Base-by-base conservation (phyloP, 1,140 invertebrate genomes). In the Drosophila busckii region DNA sequence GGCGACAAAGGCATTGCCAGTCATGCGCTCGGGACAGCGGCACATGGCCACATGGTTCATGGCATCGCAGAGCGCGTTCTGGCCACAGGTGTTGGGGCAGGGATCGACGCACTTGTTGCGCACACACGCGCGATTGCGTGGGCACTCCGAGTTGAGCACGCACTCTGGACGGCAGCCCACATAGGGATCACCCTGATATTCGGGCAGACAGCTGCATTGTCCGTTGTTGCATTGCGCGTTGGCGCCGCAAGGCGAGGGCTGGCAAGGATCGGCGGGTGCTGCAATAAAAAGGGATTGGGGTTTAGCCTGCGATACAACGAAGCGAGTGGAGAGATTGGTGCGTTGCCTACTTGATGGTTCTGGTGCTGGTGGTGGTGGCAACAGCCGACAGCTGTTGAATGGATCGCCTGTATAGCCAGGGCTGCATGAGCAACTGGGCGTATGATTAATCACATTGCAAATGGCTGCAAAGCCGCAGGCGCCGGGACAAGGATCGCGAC, bases 71-170 rank as follows among this genome's bases (percentile, higher is more conserved):
- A 92, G 89, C 0, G 94, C 93, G 86, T 93, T 94, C 22, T 91
- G 84, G 1, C 94, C 94, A 86, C 95, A 96, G 1, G 91, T 92
- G 45, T 92, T 93, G 10, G 91, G 90, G 55, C 94, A 96, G 4
- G 94, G 94, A 88, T 95, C 92, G 12, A 91, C 87, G 69, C 94
- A 96, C 88, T 95, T 95, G 65, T 95, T 93, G 73, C 93, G 93
- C 17, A 94, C 88, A 70, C 94, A 96, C 2, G 94, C 93, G 63
- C 90, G 92, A 34, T 90, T 91, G 10, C 90, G 88, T 45, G 92
- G 89, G 67, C 95, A 96, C 64, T 96, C 94, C 4, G 93, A 91
- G 84, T 95, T 95, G 6, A 88, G 46, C 7, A 91, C 82, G 65
- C 94, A 95, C 86, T 94, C 93, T 15, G 94, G 94, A 85, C 91